Evolutionary conservation across 2,113 vertebrate species (phyloP).

Genomic region (Dromiciops gliroides): DNA sequence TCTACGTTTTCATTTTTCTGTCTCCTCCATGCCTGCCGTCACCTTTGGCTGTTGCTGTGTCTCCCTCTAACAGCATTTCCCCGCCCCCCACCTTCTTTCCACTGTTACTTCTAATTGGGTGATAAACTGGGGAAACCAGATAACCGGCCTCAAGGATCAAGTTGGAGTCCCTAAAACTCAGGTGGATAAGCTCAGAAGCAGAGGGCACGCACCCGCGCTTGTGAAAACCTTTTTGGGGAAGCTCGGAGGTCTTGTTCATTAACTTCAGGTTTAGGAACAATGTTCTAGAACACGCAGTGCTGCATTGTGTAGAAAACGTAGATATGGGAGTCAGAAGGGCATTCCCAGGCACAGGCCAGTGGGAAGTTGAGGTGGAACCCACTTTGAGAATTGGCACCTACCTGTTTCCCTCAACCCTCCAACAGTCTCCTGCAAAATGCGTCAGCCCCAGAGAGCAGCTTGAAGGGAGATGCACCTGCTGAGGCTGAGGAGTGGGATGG

Average conservation of each 20-base stretch:
- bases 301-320: background rate
- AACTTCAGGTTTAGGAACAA: background rate
- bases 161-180: background rate
- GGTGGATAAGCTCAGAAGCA: background rate
- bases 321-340: background rate
- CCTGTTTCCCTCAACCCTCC: background rate
- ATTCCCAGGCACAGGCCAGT: background rate
- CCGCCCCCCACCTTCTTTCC: background rate
- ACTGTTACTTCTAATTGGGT: background rate
- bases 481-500: background rate
- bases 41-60: conserved; percentile 1
- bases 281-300: background rate
- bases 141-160: background rate
- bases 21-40: conserved; percentile 29
- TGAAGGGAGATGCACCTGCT: background rate
- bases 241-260: background rate
- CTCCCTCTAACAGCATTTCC: background rate
- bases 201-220: background rate
- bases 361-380: background rate
- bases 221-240: background rate
- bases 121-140: conserved; percentile 22
- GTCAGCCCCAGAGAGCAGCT: background rate
- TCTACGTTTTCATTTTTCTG: conserved; percentile 43
- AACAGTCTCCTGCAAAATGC: background rate
- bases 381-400: background rate